Evolutionary conservation across 1,140 invertebrate genomes (phyloP).

Genomic region (Nomia melanderi): DNA sequence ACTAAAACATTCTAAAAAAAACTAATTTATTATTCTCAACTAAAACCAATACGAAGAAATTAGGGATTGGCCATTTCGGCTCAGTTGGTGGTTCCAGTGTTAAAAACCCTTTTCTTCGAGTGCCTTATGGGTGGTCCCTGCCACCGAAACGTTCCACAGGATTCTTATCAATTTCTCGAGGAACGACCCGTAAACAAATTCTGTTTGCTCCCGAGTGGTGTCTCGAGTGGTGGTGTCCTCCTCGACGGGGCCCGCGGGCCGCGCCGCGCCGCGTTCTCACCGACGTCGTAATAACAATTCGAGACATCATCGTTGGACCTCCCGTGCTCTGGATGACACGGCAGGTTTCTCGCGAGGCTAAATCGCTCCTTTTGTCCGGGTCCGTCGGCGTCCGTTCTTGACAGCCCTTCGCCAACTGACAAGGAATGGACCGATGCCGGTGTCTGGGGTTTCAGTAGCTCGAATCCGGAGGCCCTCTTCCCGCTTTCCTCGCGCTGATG

Average conservation of each 20-base stretch:
- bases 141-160: too few relatives aligned
- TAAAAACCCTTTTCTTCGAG: too few relatives aligned
- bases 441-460: slow-evolving; percentile 71
- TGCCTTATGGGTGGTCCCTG: too few relatives aligned
- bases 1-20: too few relatives aligned
- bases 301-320: slow-evolving; percentile 70
- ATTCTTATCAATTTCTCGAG: neutral
- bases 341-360: slow-evolving; percentile 68
- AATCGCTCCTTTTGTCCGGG: slow-evolving; percentile 71
- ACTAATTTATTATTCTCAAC: too few relatives aligned
- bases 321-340: slow-evolving; percentile 73
- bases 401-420: slow-evolving; percentile 68
- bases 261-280: too few relatives aligned
- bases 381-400: slow-evolving; percentile 57
- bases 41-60: too few relatives aligned
- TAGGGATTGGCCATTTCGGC: too few relatives aligned
- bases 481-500: neutral
- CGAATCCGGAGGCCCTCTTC: slow-evolving; percentile 52
- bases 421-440: slow-evolving; percentile 60
- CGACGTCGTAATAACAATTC: slow-evolving; percentile 67
- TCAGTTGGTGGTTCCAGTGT: too few relatives aligned
- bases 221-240: slow-evolving; percentile 62
- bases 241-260: slow-evolving; percentile 37
- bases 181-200: slow-evolving; percentile 52
- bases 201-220: slow-evolving; percentile 56